Base-by-base conservation (phyloP, 2,113 vertebrate species). In the Cisticola juncidis region DNA sequence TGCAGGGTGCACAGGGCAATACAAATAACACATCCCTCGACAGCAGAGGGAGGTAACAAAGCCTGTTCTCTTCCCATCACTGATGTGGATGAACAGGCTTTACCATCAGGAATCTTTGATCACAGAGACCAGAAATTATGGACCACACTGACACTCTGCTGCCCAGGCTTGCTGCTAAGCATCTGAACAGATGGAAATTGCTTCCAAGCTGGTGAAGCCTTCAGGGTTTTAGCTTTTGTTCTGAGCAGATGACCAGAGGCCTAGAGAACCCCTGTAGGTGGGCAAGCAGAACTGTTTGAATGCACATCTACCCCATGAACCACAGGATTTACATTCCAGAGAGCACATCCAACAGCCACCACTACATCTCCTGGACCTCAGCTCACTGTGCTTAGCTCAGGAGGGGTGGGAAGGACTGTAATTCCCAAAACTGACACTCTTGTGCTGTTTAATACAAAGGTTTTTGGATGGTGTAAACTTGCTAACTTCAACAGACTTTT, bases 241-340 rank as follows among this genome's bases (percentile, higher is more conserved):
- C 50, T 0, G 0, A 89, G 61, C 44, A 91, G 73, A 71, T 21
- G 31, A 82, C 51, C 38, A 47, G 22, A 74, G 50, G 11, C 7
- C 2, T 3, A 0, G 0, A 14, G 17, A 87, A 70, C 1, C 17
- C 42, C 40, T 42, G 20, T 3, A n/a, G 8, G 14, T 18, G 22
- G 66, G 15, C 9, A 60, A 64, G 65, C 23, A 88, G 66, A 47
- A 47, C 35, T 40, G 47, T 20, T 10, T 70, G 24, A 93, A 56
- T 33, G 15, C 26, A 53, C 5, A 51, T 29, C 35, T 38, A 64
- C 50, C 3, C 51, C 19, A 23, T 1, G 13, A 60, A 33, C 16
- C 69, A 42, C 45, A 44, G 62, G 19, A 36, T 24, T 45, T 17
- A 7, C 2, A 0, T 10, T 51, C 40, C 62, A 68, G 38, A 66